Evolutionary conservation across 2,888 invertebrate genomes (phyloP).

Genomic region (Microplitis manilae): DNA sequence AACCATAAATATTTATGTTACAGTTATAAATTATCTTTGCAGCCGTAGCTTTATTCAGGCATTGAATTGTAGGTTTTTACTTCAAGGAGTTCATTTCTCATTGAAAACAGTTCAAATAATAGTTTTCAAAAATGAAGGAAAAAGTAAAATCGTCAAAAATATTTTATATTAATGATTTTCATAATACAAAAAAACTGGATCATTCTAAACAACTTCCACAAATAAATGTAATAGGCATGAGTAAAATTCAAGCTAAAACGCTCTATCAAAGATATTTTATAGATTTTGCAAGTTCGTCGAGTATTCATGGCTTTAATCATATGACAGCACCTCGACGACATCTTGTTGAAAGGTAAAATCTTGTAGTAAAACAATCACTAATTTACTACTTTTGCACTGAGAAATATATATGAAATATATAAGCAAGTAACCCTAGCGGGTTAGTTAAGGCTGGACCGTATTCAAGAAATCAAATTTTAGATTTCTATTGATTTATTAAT

Average conservation of each 20-base stretch:
- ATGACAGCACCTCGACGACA: conserved; percentile 59
- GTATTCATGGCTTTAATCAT: conserved; percentile 61
- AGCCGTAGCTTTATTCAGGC: background rate
- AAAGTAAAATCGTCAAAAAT: background rate
- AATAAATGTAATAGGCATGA: conserved; percentile 51
- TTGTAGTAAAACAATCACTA: background rate
- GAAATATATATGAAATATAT: background rate
- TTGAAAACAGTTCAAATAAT: background rate
- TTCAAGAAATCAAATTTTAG: no score
- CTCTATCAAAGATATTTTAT: conserved; percentile 53
- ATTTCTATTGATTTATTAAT: no score
- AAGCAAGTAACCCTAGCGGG: no score
- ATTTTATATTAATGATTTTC: conserved; percentile 25
- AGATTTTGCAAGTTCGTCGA: conserved; percentile 55
- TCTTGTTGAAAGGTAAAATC: conserved; percentile 54
- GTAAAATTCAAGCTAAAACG: conserved; percentile 53
- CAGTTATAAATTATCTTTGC: background rate
- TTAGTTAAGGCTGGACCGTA: no score
- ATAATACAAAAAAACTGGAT: background rate
- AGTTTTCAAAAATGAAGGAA: background rate
- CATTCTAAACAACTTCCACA: background rate
- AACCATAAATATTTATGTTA: background rate
- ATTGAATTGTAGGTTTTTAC: background rate
- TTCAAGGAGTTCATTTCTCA: background rate
- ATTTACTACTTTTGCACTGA: background rate